Evolutionary conservation across 1,140 invertebrate species (phyloP).

Genomic region (Chlorops oryzae): DNA sequence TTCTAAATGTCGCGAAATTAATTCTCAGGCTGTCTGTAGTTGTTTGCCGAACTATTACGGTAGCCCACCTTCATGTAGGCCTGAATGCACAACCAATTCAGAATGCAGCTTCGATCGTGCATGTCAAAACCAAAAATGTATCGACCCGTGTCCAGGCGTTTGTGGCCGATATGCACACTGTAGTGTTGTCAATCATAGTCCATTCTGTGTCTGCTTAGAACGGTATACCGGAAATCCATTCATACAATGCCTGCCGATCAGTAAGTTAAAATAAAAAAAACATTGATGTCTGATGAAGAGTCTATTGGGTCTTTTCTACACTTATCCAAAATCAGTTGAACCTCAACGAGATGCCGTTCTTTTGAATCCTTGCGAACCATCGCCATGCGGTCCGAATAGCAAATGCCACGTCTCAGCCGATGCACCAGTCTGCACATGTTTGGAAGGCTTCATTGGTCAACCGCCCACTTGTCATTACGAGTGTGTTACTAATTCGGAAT

Average conservation of each 20-base stretch:
- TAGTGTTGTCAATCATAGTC: slow-evolving; percentile 57
- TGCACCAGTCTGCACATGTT: slow-evolving; percentile 57
- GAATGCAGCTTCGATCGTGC: slow-evolving; percentile 60
- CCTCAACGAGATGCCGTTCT: slow-evolving; percentile 31
- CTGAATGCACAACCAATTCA: slow-evolving; percentile 59
- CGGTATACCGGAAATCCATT: slow-evolving; percentile 59
- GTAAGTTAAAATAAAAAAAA: slow-evolving; percentile 46
- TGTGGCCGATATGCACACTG: slow-evolving; percentile 63
- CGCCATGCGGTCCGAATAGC: slow-evolving; percentile 71
- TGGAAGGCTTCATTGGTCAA: slow-evolving; percentile 56
- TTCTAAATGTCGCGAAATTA: slow-evolving; percentile 55
- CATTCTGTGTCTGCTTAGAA: slow-evolving; percentile 58
- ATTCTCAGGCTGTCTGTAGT: slow-evolving; percentile 58
- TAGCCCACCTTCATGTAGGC: slow-evolving; percentile 59
- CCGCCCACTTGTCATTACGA: slow-evolving; percentile 64
- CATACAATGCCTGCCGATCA: slow-evolving; percentile 56
- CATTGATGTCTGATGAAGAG: neutral
- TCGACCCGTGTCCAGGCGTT: slow-evolving; percentile 59
- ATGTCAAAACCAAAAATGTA: slow-evolving; percentile 65
- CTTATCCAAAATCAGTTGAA: slow-evolving; percentile 39
- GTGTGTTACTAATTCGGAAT: slow-evolving; percentile 62
- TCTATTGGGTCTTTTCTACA: neutral
- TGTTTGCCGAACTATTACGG: slow-evolving; percentile 60
- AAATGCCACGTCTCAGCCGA: slow-evolving; percentile 58
- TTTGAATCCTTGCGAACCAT: slow-evolving; percentile 62